Evolutionary conservation across 1,140 invertebrate species (phyloP), one percentile per base, ranked within the genome.

Genomic region (Leptinotarsa defecta): DNA sequence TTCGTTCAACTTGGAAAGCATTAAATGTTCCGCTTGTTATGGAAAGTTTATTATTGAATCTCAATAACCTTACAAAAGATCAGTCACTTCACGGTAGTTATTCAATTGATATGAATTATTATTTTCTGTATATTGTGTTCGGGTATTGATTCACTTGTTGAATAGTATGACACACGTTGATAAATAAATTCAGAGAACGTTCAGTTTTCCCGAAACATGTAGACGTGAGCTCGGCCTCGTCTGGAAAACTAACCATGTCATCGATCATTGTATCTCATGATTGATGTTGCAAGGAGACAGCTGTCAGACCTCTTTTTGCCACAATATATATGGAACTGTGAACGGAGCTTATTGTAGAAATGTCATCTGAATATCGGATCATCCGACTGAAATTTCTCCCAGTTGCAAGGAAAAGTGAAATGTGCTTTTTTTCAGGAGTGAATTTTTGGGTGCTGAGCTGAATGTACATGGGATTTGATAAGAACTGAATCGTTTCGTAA

Each of bases 281-380:
- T 57, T 57, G 52, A 57, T 57, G 52, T 19, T 57, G 52, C 52
- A 15, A 17, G 4, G 15, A 57, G 52, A 57, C 52, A 57, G 52
- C 52, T 57, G 52, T 57, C 52, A 19, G n/a, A 57, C 52, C 52
- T 17, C 52, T 57, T 57, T 57, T 57, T 57, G 52, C 52, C 52
- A 57, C 52, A 57, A 57, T 57, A 57, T 19, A 19, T 57, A 19
- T 43, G 34, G 34, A 43, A 43, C 34, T 43, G 34, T 43, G 52
- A 57, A 57, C 13, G 52, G n/a, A 19, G 52, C 17, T 57, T 57
- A 57, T 57, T 57, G 52, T 57, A 19, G n/a, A 57, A 57, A 57
- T 57, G 52, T 57, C 52, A n/a, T 57, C 52, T 57, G 52, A 57
- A 57, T 57, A 57, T 57, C 52, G 17, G n/a, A 19, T 57, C 13